phyloP scores from a whole-genome alignment of 1,140 invertebrate genomes.

The Ctenoplectra terminalis region DNA sequence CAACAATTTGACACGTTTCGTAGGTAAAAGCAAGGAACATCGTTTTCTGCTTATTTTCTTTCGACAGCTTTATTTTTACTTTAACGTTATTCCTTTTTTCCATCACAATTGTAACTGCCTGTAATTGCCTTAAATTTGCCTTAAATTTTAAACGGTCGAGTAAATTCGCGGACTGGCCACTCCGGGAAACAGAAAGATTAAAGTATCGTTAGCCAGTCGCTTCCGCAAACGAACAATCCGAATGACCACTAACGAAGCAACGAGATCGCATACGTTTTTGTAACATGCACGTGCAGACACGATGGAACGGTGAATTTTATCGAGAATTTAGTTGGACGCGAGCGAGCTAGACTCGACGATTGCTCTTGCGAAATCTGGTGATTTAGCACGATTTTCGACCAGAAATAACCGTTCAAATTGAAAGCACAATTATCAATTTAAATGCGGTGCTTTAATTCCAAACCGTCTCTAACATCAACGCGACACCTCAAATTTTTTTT shows the following conservation, averaged over 20 bases:
- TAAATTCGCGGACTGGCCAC: neutral
- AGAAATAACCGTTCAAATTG: neutral
- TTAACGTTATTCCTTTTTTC: neutral
- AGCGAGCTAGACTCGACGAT: no score
- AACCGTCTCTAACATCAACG: no score
- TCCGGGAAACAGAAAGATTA: neutral
- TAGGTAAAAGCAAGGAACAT: no score
- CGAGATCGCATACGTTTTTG: conserved; percentile 29
- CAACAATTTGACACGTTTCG: no score
- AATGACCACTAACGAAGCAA: conserved; percentile 44
- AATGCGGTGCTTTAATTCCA: no score
- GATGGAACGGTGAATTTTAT: conserved; percentile 24
- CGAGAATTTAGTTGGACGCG: conserved; percentile 9
- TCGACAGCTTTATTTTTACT: neutral
- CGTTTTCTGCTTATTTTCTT: neutral
- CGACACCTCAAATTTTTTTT: no score
- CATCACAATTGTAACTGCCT: neutral
- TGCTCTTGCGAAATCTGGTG: neutral
- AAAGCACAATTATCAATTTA: no score
- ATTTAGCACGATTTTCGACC: neutral
- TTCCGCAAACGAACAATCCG: conserved; percentile 37
- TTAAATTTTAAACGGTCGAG: neutral
- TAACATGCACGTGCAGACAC: neutral
- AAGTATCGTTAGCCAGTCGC: conserved; percentile 30
- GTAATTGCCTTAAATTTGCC: neutral